Percentiles rank a stretch among this genome's conserved stretches.
phyloP scores from a whole-genome alignment of 2,888 invertebrate species.

The Synanthedon myopaeformis region DNA sequence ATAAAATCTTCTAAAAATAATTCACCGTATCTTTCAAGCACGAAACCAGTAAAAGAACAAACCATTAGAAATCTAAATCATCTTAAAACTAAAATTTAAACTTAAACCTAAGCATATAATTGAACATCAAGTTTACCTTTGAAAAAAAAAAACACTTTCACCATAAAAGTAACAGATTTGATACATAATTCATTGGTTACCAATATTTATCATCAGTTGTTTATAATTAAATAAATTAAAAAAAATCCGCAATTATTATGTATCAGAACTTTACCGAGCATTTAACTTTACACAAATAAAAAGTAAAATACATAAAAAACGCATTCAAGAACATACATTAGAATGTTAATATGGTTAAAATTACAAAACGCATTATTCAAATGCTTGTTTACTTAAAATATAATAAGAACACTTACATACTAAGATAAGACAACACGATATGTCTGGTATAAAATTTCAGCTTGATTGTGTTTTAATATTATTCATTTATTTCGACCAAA shows the following conservation, averaged over 20 bases:
- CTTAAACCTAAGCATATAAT: constrained; percentile 31
- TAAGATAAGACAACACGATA: constrained; percentile 36
- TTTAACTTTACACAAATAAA: constrained; percentile 24
- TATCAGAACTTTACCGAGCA: constrained; percentile 38
- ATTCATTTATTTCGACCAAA: background rate
- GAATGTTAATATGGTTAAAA: constrained; percentile 67
- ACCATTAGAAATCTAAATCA: constrained; percentile 31
- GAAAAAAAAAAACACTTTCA: constrained; percentile 33
- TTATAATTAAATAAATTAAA: no score
- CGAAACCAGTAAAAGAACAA: constrained; percentile 38
- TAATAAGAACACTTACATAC: constrained; percentile 28
- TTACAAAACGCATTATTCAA: constrained; percentile 48
- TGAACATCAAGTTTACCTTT: no score
- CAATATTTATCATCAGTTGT: background rate
- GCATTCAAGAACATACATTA: constrained; percentile 48
- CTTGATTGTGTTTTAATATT: background rate
- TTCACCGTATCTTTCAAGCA: constrained; percentile 13
- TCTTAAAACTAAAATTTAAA: constrained; percentile 32
- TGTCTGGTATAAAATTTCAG: constrained; percentile 56
- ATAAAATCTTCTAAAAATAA: background rate
- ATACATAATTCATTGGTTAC: constrained; percentile 49
- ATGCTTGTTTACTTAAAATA: background rate
- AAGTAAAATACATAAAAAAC: constrained; percentile 21
- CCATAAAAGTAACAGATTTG: constrained; percentile 31
- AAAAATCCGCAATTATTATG: constrained; percentile 35